Evolutionary conservation across 2,113 vertebrate genomes (phyloP).

Genomic region (Leptocoma aspasia): DNA sequence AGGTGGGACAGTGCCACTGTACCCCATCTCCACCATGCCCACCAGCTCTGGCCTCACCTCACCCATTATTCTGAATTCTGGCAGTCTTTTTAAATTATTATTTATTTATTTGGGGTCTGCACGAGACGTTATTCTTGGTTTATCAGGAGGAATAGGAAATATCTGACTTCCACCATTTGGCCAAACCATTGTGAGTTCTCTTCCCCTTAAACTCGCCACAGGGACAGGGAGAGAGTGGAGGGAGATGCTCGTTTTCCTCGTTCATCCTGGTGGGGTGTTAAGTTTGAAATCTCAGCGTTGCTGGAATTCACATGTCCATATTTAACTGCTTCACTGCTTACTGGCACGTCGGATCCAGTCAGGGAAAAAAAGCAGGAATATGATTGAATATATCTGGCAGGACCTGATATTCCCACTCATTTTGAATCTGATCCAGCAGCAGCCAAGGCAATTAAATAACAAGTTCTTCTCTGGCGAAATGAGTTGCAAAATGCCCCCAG

Average conservation of each 20-base stretch:
- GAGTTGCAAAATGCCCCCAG: constrained; percentile 63
- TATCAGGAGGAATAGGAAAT: background rate
- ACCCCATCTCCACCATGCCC: background rate
- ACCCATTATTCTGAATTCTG: background rate
- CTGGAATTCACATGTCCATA: background rate
- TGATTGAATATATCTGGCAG: constrained; percentile 50
- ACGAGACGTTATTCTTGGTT: background rate
- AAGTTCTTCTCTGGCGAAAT: constrained; percentile 9
- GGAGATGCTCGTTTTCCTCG: background rate
- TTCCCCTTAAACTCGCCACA: background rate
- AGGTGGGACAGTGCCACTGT: background rate
- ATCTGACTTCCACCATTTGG: background rate
- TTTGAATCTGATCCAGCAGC: constrained; percentile 46
- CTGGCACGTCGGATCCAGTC: background rate
- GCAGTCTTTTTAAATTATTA: too few relatives aligned
- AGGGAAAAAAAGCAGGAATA: background rate
- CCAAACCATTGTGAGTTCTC: background rate
- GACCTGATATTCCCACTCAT: constrained; percentile 52
- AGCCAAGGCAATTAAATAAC: constrained; percentile 54
- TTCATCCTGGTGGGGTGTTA: background rate
- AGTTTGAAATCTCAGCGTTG: background rate
- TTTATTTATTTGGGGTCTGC: background rate
- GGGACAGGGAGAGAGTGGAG: background rate
- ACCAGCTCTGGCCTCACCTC: background rate
- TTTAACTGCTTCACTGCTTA: constrained; percentile 42